phyloP scores from a whole-genome alignment of 2,113 vertebrate species.

The Notothenia coriiceps region DNA sequence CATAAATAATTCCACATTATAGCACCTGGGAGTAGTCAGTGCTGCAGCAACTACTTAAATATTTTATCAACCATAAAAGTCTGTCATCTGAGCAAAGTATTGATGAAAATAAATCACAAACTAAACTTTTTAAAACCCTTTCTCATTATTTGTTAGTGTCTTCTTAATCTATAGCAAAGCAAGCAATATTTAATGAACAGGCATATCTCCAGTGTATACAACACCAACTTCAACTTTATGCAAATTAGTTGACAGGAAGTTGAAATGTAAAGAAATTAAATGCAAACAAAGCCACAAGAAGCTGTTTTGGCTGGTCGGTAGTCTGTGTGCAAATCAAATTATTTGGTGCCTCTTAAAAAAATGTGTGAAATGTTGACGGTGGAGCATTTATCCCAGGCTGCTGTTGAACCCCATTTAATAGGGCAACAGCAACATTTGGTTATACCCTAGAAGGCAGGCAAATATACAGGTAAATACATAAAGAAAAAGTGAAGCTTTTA shows the following conservation, averaged over 20 bases:
- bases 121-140: no score
- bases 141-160: no score
- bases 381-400: slow-evolving; percentile 25
- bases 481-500: slow-evolving; percentile 7
- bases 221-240: slow-evolving; percentile 18
- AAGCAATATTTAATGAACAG: not conserved
- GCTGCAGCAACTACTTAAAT: no score
- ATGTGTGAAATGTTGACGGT: slow-evolving; percentile 25
- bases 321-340: slow-evolving; percentile 14
- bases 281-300: slow-evolving; percentile 22
- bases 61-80: no score
- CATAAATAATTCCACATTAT: no score
- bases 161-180: no score
- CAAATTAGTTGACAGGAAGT: slow-evolving; percentile 39
- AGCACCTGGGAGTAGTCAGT: no score
- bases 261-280: slow-evolving; percentile 12
- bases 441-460: not conserved
- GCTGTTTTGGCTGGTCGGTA: slow-evolving; percentile 21
- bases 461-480: slow-evolving; percentile 5
- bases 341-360: slow-evolving; percentile 35
- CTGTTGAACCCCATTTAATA: slow-evolving; percentile 24
- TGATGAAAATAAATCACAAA: no score
- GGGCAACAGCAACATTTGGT: slow-evolving; percentile 13
- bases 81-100: no score
- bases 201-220: slow-evolving; percentile 1